Evolutionary conservation across 2,888 invertebrate genomes (phyloP), one percentile per base, ranked within the genome.

Genomic region (Resseliella maxima): DNA sequence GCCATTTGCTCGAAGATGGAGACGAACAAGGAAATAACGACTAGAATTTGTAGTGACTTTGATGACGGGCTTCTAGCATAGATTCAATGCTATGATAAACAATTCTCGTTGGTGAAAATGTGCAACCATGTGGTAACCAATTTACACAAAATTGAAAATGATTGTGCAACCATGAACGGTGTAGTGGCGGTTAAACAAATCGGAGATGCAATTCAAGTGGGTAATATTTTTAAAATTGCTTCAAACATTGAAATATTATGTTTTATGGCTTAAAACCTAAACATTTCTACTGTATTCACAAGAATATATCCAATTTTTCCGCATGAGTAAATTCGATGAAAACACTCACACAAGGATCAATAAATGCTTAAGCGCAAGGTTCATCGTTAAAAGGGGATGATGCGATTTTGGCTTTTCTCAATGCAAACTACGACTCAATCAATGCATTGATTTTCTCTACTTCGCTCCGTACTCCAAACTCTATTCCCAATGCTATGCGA

Each of bases 111-210:
- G 83, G 83, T 83, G 41, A 83, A 83, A 83, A 83, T 83, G 41
- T 83, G 83, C 83, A 83, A 83, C 83, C 83, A 72, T 72, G 72
- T 72, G 83, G 83, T 83, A 83, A 83, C 2, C 41, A 38, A 41
- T 83, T 83, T 83, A 24, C 83, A 83, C 83, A 83, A 83, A 59
- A 83, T 83, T 83, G 83, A 83, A 83, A 83, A 83, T 83, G 31
- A 35, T 15, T 72, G 72, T 72, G 72, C 72, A 72, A 15, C 24
- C 12, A 10, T 27, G 72, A 72, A 15, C 31, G 15, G 72, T 59
- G 59, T 24, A 59, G 24, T 12, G 8, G 15, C 35, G 31, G 72
- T 15, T 31, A 59, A 59, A 24, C 59, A 27, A 72, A 31, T 72
- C 2, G 72, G 12, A 72, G 12, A 72, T 72, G 72, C 72, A 72